Conservation (phyloP, 2,888 invertebrate genomes). For the Trisateles emortualis region DNA sequence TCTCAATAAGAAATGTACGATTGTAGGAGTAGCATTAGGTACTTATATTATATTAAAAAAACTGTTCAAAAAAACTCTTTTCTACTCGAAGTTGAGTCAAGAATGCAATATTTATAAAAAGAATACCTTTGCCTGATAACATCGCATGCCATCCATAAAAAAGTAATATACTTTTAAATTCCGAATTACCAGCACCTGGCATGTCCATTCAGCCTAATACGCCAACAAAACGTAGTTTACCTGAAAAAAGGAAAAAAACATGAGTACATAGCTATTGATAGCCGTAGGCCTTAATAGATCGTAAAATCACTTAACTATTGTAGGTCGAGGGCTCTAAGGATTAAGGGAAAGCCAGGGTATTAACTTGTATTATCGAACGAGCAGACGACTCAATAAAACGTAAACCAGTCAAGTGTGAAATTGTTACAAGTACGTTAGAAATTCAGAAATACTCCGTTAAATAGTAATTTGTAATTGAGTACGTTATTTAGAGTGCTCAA, state of each 20-base stretch:
- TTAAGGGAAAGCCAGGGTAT: constrained; percentile 48
- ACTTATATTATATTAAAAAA: too few relatives aligned
- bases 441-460: constrained; percentile 16
- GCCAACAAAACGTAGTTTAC: constrained; percentile 54
- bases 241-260: constrained; percentile 58
- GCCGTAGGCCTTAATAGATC: constrained; percentile 28
- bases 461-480: constrained; percentile 1
- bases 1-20: too few relatives aligned
- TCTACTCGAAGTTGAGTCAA: neutral
- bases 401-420: constrained; percentile 27
- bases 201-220: constrained; percentile 33
- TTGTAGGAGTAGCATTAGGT: too few relatives aligned
- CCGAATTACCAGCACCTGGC: constrained; percentile 33
- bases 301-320: constrained; percentile 61
- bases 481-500: neutral
- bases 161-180: constrained; percentile 17
- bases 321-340: constrained; percentile 49
- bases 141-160: neutral
- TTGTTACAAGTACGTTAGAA: constrained; percentile 31
- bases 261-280: constrained; percentile 33
- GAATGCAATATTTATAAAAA: neutral
- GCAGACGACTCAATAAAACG: constrained; percentile 38
- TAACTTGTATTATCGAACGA: constrained; percentile 47
- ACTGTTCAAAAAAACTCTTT: too few relatives aligned
- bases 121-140: neutral